phyloP scores from a whole-genome alignment of 2,797 vertebrate species.

The Poeciliopsis paucimaculata region DNA sequence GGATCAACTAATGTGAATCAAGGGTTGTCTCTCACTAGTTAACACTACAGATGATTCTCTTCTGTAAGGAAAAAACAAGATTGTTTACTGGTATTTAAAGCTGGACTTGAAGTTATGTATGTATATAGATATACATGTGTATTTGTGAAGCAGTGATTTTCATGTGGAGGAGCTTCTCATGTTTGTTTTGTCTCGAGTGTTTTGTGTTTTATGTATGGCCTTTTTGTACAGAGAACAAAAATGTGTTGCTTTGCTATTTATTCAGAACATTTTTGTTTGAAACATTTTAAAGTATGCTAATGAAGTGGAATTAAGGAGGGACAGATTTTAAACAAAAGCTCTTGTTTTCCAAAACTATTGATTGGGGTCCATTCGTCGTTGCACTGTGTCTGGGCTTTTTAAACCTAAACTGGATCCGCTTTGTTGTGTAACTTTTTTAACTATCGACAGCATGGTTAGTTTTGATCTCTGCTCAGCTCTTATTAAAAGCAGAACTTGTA shows the following conservation, averaged over 20 bases:
- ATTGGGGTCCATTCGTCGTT: conserved; percentile 6
- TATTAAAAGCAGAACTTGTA: conserved; percentile 29
- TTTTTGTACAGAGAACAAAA: conserved; percentile 28
- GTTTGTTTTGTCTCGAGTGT: conserved; percentile 54
- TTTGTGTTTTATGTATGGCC: conserved; percentile 24
- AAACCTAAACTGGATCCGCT: conserved; percentile 7
- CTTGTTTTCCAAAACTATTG: conserved; percentile 3
- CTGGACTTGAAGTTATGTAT: conserved; percentile 62
- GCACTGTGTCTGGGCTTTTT: conserved; percentile 15
- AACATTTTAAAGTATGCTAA: background rate
- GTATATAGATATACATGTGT: conserved; percentile 36
- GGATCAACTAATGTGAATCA: conserved; percentile 52
- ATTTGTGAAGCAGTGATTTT: conserved; percentile 44
- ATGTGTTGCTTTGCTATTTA: conserved; percentile 16
- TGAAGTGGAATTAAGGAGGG: background rate
- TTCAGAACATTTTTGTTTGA: conserved; percentile 29
- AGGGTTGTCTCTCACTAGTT: conserved; percentile 39
- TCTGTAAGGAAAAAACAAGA: conserved; percentile 39
- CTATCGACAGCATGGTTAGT: background rate
- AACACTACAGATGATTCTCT: conserved; percentile 69
- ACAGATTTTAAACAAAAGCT: background rate
- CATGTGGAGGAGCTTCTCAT: conserved; percentile 39
- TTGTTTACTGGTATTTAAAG: conserved; percentile 65
- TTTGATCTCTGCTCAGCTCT: conserved; percentile 10
- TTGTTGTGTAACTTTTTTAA: conserved; percentile 15